Conservation (phyloP, 1,140 invertebrate species). For the Mycetomoellerius zeteki region DNA sequence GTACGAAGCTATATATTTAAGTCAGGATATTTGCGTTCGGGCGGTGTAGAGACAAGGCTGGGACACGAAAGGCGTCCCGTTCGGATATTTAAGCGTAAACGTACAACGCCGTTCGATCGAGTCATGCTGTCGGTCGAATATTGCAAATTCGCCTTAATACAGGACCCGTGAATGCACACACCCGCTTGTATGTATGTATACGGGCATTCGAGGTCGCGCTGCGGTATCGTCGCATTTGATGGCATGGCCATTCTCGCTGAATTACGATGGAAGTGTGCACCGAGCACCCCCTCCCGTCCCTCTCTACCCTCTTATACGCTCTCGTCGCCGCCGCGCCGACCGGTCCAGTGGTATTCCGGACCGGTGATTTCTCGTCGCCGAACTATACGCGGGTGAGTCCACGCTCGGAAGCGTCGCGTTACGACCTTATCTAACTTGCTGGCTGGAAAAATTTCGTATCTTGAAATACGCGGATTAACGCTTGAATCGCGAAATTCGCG, state of each 20-base stretch:
- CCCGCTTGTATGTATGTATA: conserved; percentile 28
- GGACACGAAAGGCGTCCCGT: conserved; percentile 21
- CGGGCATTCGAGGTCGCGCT: conserved; percentile 33
- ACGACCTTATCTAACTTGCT: conserved; percentile 47
- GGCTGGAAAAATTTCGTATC: conserved; percentile 31
- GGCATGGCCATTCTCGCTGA: conserved; percentile 78
- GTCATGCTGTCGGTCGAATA: conserved; percentile 35
- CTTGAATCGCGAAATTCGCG: conserved; percentile 15
- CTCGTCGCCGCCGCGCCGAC: not conserved
- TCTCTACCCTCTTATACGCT: not conserved
- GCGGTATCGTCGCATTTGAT: conserved; percentile 78
- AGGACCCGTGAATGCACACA: not conserved
- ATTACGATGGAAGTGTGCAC: conserved; percentile 79
- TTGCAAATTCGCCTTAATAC: conserved; percentile 50
- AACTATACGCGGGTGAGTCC: conserved; percentile 27
- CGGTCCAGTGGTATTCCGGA: conserved; percentile 36
- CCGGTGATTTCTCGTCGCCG: conserved; percentile 55
- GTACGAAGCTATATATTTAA: conserved; percentile 37
- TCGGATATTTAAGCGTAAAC: conserved; percentile 37
- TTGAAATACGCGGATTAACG: not conserved
- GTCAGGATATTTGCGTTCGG: conserved; percentile 45
- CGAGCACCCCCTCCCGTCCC: not conserved
- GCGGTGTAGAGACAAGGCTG: not conserved
- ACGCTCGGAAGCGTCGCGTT: conserved; percentile 28
- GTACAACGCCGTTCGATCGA: conserved; percentile 15